These are phyloP conservation scores for Hestina assimilis DNA, from an alignment of 1,140 invertebrate genomes.

Conservation along the genomic window DNA sequence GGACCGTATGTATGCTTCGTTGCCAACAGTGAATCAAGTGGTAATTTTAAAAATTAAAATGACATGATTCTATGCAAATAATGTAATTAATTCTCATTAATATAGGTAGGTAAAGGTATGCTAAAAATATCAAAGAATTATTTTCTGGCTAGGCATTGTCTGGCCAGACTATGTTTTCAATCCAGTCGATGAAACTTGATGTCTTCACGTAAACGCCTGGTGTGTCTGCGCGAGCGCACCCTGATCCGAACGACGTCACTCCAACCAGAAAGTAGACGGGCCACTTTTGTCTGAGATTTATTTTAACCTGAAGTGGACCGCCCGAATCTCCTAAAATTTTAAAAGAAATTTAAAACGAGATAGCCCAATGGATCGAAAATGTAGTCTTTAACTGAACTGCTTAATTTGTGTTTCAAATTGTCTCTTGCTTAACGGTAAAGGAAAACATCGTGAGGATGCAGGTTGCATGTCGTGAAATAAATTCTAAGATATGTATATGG, in stretches of 20 bases:
- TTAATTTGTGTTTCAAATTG: not conserved
- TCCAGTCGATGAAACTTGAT: conserved; percentile 83
- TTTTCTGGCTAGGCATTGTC: not conserved
- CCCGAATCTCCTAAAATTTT: conserved; percentile 83
- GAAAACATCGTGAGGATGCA: too few relatives aligned
- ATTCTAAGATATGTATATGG: too few relatives aligned
- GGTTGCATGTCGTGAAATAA: not conserved
- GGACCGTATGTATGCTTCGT: too few relatives aligned
- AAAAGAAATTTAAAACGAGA: not conserved
- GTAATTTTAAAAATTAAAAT: too few relatives aligned
- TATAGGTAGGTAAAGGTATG: too few relatives aligned
- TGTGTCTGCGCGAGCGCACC: conserved; percentile 83
- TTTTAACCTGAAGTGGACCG: conserved; percentile 79
- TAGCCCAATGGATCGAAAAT: too few relatives aligned
- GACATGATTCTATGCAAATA: too few relatives aligned
- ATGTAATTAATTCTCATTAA: too few relatives aligned
- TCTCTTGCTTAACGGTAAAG: not conserved
- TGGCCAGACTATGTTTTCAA: conserved; percentile 68
- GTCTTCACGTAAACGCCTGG: conserved; percentile 90
- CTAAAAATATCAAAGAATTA: not conserved
- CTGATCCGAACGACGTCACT: conserved; percentile 86
- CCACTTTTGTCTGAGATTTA: conserved; percentile 30
- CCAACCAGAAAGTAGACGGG: conserved; percentile 74
- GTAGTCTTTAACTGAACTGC: too few relatives aligned
- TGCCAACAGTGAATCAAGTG: too few relatives aligned